A percentile compares a stretch with the other conserved stretches of the same genome.
Conservation (phyloP, 2,888 invertebrate genomes). For the Microdon myrmicae region DNA sequence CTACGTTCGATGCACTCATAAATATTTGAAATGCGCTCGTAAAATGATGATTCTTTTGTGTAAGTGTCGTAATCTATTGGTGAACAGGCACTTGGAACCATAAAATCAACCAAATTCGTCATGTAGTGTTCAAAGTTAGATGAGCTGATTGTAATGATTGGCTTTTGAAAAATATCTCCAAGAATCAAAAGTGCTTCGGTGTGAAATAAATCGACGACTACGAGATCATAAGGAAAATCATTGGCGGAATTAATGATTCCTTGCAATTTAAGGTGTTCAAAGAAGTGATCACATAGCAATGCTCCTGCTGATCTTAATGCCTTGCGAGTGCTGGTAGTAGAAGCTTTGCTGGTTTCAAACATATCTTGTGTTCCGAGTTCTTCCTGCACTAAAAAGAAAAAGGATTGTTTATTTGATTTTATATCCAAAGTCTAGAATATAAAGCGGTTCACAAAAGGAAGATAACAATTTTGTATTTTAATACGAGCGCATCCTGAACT, state of each 20-base stretch:
- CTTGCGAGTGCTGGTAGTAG: constrained; percentile 55
- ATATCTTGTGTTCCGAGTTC: constrained; percentile 32
- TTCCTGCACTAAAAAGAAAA: constrained; percentile 34
- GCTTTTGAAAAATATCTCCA: constrained; percentile 63
- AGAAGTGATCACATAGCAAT: constrained; percentile 59
- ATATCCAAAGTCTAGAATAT: too few relatives aligned
- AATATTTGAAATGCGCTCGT: constrained; percentile 68
- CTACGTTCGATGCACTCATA: constrained; percentile 61
- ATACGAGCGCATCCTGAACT: too few relatives aligned
- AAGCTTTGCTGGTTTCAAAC: constrained; percentile 48
- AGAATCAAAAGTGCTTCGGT: constrained; percentile 66
- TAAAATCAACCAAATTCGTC: constrained; percentile 66
- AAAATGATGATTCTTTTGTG: constrained; percentile 67
- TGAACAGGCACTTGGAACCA: constrained; percentile 67
- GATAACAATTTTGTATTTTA: too few relatives aligned
- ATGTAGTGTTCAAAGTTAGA: constrained; percentile 67
- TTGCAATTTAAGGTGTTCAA: constrained; percentile 56
- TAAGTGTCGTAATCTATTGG: constrained; percentile 66
- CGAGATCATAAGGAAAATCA: constrained; percentile 65
- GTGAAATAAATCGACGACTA: constrained; percentile 66
- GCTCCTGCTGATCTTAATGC: constrained; percentile 59
- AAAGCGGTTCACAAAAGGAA: too few relatives aligned
- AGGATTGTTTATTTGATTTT: too few relatives aligned
- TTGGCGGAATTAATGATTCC: constrained; percentile 56
- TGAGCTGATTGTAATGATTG: constrained; percentile 64